phyloP scores from a whole-genome alignment of 92 coral and sea anemone genomes.

The Virgularia gustaviana region DNA sequence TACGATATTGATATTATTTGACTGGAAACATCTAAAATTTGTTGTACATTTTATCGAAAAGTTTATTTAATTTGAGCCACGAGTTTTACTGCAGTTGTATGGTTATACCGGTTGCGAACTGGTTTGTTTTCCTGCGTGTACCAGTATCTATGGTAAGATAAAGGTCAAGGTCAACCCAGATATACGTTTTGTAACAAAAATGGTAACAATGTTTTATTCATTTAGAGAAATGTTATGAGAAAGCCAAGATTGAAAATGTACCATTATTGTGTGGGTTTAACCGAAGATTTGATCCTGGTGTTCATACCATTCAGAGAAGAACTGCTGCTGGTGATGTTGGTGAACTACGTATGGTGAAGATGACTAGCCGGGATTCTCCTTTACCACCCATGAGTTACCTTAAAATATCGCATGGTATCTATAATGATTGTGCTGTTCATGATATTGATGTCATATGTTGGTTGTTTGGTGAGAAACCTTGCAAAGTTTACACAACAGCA shows the following conservation, averaged over 20 bases:
- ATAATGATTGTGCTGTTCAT: slow-evolving; percentile 82
- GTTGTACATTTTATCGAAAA: no score
- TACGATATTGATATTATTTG: no score
- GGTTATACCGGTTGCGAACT: no score
- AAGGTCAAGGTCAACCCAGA: no score
- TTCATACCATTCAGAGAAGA: slow-evolving; percentile 39
- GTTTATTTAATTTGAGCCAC: no score
- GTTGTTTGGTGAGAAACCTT: slow-evolving; percentile 74
- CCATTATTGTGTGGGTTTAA: slow-evolving; percentile 79
- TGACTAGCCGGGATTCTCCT: slow-evolving; percentile 85
- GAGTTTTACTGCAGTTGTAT: no score
- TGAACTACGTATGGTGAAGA: slow-evolving; percentile 60
- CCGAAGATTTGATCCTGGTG: slow-evolving; percentile 88
- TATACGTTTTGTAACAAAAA: no score
- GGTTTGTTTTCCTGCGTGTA: no score
- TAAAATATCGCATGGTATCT: slow-evolving; percentile 71
- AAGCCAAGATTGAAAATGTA: slow-evolving; percentile 56
- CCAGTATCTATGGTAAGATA: no score
- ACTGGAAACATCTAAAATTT: no score
- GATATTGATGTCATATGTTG: slow-evolving; percentile 72
- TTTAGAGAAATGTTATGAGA: slow-evolving; percentile 70
- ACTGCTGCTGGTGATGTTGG: slow-evolving; percentile 66
- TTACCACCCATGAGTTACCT: slow-evolving; percentile 59
- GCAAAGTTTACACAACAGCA: slow-evolving; percentile 69
- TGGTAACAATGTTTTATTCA: no score